Conservation (phyloP, 1,140 invertebrate species). For the Drosophila nigrodunni region DNA sequence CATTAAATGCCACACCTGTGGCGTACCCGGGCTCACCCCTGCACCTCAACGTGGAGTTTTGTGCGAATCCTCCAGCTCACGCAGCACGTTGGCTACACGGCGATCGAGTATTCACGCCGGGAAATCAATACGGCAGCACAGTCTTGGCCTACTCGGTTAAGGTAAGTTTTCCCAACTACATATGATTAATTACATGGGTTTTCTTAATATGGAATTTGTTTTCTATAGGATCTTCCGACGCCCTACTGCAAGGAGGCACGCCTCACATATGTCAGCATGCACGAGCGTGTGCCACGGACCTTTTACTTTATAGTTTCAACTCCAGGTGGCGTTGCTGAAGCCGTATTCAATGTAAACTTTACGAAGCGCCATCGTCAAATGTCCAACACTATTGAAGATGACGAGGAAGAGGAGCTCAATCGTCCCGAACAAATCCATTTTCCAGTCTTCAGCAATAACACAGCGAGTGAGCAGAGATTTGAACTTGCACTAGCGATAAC, state of each 20-base stretch:
- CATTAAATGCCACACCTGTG: slow-evolving; percentile 85
- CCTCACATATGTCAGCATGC: slow-evolving; percentile 84
- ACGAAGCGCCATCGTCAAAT: slow-evolving; percentile 79
- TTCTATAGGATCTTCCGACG: slow-evolving; percentile 76
- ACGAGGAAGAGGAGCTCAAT: slow-evolving; percentile 83
- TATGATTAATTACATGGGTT: background rate
- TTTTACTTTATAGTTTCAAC: slow-evolving; percentile 84
- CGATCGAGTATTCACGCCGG: slow-evolving; percentile 83
- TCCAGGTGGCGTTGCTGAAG: slow-evolving; percentile 82
- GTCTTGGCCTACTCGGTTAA: slow-evolving; percentile 83
- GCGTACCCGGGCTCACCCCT: slow-evolving; percentile 86
- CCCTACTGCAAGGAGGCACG: slow-evolving; percentile 84
- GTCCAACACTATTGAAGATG: slow-evolving; percentile 78
- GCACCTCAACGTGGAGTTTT: slow-evolving; percentile 86
- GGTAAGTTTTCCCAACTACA: slow-evolving; percentile 45
- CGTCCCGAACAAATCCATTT: slow-evolving; percentile 84
- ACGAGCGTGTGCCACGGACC: slow-evolving; percentile 81
- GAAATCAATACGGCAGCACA: slow-evolving; percentile 84
- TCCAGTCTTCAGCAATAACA: slow-evolving; percentile 71
- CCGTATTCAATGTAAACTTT: slow-evolving; percentile 83
- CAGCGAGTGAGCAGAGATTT: slow-evolving; percentile 23
- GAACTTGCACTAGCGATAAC: slow-evolving; percentile 33
- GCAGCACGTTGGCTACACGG: slow-evolving; percentile 84
- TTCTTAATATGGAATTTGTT: background rate
- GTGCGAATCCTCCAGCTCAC: slow-evolving; percentile 85